phyloP scores from a whole-genome alignment of 2,797 vertebrate species.

The Gymnoscopelus braueri region DNA sequence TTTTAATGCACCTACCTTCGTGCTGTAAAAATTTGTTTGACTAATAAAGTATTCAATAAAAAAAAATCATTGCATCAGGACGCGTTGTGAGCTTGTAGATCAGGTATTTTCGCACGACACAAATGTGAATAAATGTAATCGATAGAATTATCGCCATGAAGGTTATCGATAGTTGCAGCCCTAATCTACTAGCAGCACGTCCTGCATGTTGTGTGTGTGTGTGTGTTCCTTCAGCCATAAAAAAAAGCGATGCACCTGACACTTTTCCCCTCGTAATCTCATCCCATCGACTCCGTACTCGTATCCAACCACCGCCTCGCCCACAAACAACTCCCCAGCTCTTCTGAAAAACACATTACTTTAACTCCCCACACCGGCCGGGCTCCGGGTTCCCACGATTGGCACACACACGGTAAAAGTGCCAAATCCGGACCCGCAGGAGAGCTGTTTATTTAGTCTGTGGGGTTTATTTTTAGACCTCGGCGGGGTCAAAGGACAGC shows the following conservation, averaged over 20 bases:
- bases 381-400: constrained; percentile 38
- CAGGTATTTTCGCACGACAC: too few relatives aligned
- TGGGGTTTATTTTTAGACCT: constrained; percentile 66
- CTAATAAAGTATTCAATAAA: too few relatives aligned
- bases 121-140: too few relatives aligned
- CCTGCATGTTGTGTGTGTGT: too few relatives aligned
- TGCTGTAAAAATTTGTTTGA: too few relatives aligned
- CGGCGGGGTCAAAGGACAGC: constrained; percentile 58
- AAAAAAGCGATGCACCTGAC: constrained; percentile 19
- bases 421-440: constrained; percentile 53
- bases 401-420: constrained; percentile 22
- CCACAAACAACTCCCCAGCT: constrained; percentile 17
- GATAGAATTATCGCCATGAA: too few relatives aligned
- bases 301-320: neutral
- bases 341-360: constrained; percentile 39
- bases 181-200: too few relatives aligned
- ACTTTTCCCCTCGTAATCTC: constrained; percentile 4
- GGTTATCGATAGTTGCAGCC: too few relatives aligned
- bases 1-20: too few relatives aligned
- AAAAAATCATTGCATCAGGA: too few relatives aligned
- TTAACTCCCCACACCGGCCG: neutral
- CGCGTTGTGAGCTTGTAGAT: too few relatives aligned
- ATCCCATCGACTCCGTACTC: neutral
- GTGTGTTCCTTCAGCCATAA: neutral
- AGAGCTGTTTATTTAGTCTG: constrained; percentile 55